Percentiles rank a stretch among this genome's conserved stretches.
phyloP scores from a whole-genome alignment of 2,888 invertebrate genomes.

The Drosophila greeni region DNA sequence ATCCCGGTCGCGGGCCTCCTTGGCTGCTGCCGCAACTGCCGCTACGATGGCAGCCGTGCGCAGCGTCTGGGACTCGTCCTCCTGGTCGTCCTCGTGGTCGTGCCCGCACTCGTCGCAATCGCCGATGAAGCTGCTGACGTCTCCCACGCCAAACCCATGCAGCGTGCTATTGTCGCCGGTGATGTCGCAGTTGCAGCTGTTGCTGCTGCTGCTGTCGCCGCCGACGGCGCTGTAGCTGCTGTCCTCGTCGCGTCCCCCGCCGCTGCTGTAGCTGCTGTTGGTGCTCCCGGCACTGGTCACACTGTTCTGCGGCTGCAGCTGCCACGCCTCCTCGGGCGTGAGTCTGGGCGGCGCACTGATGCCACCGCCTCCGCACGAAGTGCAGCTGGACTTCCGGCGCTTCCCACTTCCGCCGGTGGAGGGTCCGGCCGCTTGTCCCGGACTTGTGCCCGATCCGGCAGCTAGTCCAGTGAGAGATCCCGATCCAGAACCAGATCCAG shows the following conservation, averaged over 20 bases:
- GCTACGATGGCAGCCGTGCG: slow-evolving; percentile 69
- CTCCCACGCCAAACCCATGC: slow-evolving; percentile 75
- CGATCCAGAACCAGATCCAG: slow-evolving; percentile 3
- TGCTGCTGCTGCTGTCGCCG: slow-evolving; percentile 73
- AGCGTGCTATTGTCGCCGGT: slow-evolving; percentile 76
- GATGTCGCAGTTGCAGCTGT: slow-evolving; percentile 76
- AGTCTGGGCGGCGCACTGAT: slow-evolving; percentile 35
- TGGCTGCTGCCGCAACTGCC: slow-evolving; percentile 63
- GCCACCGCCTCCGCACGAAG: slow-evolving; percentile 49
- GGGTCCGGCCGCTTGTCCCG: slow-evolving; percentile 12
- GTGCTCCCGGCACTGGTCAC: slow-evolving; percentile 66
- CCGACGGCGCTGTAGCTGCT: slow-evolving; percentile 63
- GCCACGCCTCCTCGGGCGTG: slow-evolving; percentile 67
- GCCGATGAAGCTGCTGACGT: slow-evolving; percentile 71
- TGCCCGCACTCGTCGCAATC: slow-evolving; percentile 61
- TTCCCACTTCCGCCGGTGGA: slow-evolving; percentile 31
- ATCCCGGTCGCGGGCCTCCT: slow-evolving; percentile 45
- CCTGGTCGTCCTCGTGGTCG: slow-evolving; percentile 55
- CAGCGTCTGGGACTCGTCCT: slow-evolving; percentile 57
- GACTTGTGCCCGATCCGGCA: slow-evolving; percentile 19
- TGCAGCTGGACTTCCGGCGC: slow-evolving; percentile 64
- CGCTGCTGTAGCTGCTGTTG: slow-evolving; percentile 64
- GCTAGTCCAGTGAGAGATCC: slow-evolving; percentile 17
- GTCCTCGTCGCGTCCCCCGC: slow-evolving; percentile 56
- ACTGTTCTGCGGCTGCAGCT: slow-evolving; percentile 65